Evolutionary conservation across 2,113 vertebrate genomes (phyloP).

Genomic region (Gnathonemus longibarbis): DNA sequence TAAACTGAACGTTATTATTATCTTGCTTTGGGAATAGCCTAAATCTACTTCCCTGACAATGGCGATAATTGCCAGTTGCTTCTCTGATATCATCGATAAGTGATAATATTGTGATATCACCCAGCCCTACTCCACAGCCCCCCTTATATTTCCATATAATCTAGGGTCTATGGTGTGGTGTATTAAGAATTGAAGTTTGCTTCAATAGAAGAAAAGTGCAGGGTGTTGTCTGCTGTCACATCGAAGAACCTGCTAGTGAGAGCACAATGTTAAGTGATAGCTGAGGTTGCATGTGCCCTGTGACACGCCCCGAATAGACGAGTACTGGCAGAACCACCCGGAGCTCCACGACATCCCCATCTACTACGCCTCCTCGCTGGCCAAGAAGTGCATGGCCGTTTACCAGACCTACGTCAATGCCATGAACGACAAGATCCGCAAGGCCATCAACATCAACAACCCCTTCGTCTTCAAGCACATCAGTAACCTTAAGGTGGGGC

Average conservation of each 20-base stretch:
- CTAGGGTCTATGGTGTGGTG: background rate
- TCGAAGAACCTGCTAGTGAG: background rate
- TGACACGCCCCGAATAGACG: constrained; percentile 59
- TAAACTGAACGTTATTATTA: too few relatives aligned
- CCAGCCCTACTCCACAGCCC: background rate
- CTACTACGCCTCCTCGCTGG: constrained; percentile 93
- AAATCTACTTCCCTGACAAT: background rate
- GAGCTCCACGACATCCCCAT: constrained; percentile 97
- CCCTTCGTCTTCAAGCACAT: constrained; percentile 99
- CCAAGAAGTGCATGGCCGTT: constrained; percentile 97
- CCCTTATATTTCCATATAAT: background rate
- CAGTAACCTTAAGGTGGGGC: constrained; percentile 88
- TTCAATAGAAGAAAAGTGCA: background rate
- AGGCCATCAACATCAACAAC: constrained; percentile 97
- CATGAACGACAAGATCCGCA: constrained; percentile 99
- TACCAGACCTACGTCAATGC: constrained; percentile 97
- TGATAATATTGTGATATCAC: background rate
- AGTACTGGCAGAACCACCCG: constrained; percentile 98
- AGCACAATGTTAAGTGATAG: background rate
- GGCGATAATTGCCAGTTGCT: background rate
- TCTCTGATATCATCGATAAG: background rate
- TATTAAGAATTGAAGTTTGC: background rate
- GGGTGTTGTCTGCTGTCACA: background rate
- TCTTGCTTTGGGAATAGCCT: too few relatives aligned
- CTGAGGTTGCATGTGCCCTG: background rate